Conservation (phyloP, 2,113 vertebrate genomes). For the Echinops telfairi region DNA sequence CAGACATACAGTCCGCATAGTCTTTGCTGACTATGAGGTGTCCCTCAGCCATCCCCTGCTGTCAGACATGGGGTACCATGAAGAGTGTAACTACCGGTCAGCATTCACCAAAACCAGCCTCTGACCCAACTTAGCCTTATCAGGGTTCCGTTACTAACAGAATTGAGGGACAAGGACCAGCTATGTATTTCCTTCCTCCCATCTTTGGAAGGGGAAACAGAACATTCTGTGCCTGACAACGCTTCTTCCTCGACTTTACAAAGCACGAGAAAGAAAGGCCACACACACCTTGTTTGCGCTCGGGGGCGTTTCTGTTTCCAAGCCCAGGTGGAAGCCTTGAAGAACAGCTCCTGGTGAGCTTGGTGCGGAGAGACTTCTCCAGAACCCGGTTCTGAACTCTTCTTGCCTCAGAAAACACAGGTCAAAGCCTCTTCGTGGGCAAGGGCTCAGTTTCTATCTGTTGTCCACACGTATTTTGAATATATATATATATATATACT, state of each 20-base stretch:
- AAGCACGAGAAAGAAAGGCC: background rate
- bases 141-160: background rate
- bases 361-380: background rate
- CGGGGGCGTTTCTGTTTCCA: background rate
- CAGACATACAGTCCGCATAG: rapidly evolving
- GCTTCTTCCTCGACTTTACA: background rate
- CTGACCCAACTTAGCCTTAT: background rate
- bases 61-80: rapidly evolving
- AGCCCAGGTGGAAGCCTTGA: background rate
- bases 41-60: background rate
- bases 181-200: background rate
- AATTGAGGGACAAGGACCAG: background rate
- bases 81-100: rapidly evolving
- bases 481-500: too few species aligned
- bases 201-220: background rate
- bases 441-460: background rate
- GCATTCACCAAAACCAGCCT: background rate
- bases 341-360: background rate
- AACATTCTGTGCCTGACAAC: background rate
- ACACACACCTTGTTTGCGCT: background rate
- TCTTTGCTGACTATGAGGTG: background rate
- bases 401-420: background rate
- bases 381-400: background rate
- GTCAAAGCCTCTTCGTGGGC: rapidly evolving
- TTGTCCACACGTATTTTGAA: background rate